phyloP scores from a whole-genome alignment of 2,888 invertebrate genomes.

The Phragmatobia fuliginosa region DNA sequence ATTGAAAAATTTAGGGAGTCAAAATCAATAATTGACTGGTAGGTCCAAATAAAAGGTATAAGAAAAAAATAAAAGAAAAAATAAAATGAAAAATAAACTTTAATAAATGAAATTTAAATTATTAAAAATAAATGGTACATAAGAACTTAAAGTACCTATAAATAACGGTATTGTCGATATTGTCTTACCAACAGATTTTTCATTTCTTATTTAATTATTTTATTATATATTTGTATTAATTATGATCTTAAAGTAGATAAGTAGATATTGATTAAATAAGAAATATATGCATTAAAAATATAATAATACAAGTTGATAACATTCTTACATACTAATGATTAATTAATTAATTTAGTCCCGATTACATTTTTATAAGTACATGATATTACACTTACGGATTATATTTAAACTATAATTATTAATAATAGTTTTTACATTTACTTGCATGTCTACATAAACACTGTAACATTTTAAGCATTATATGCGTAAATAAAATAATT shows the following conservation, averaged over 20 bases:
- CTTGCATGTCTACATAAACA: no score
- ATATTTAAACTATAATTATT: constrained; percentile 24
- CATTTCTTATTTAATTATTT: constrained; percentile 46
- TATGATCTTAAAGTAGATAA: constrained; percentile 35
- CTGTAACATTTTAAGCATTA: neutral
- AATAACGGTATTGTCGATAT: constrained; percentile 62
- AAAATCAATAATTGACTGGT: constrained; percentile 83
- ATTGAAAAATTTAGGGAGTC: constrained; percentile 87
- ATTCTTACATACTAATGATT: constrained; percentile 30
- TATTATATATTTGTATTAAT: constrained; percentile 27
- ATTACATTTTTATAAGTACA: constrained; percentile 50
- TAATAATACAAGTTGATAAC: constrained; percentile 25
- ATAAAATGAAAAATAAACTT: constrained; percentile 62
- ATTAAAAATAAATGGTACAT: constrained; percentile 49
- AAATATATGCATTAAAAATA: constrained; percentile 34
- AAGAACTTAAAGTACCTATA: constrained; percentile 24
- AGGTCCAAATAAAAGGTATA: constrained; percentile 63
- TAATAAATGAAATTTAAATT: constrained; percentile 58
- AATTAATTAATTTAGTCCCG: constrained; percentile 2
- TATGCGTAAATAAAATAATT: no score
- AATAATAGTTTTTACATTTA: constrained; percentile 17
- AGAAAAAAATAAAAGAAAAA: constrained; percentile 57
- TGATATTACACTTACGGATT: constrained; percentile 51
- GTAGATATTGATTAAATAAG: constrained; percentile 36
- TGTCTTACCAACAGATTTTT: constrained; percentile 72